Conservation (phyloP, 1,140 invertebrate genomes). For the Lamellibrachia luymesi region DNA sequence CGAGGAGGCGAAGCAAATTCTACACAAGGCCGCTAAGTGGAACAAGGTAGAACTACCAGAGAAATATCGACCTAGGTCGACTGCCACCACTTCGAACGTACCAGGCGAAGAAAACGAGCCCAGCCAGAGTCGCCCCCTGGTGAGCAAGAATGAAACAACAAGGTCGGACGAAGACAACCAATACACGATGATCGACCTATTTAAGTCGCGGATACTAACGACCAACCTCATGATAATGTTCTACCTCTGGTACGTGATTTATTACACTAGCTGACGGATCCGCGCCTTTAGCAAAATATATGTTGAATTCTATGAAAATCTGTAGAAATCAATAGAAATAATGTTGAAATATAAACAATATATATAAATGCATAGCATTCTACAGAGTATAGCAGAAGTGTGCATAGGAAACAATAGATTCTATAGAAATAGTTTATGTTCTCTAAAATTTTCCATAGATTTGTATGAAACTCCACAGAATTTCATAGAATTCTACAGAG, state of each 20-base stretch:
- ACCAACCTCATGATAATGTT: slow-evolving; percentile 46
- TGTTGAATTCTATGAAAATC: too few species aligned
- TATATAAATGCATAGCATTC: too few species aligned
- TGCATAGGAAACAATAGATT: too few species aligned
- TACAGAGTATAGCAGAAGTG: too few species aligned
- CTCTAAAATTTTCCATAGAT: too few species aligned
- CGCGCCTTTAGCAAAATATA: too few species aligned
- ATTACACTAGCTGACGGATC: too few species aligned
- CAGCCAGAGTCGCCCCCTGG: neutral
- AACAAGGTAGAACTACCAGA: slow-evolving; percentile 12
- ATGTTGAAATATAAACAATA: too few species aligned
- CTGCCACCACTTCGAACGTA: neutral
- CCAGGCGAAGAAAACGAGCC: neutral
- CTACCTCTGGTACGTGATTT: slow-evolving; percentile 44
- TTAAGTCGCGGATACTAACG: slow-evolving; percentile 34
- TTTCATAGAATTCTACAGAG: too few species aligned
- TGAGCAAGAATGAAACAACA: neutral
- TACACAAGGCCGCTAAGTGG: slow-evolving; percentile 6
- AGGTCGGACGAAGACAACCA: neutral
- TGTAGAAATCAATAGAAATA: too few species aligned
- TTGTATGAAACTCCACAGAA: too few species aligned
- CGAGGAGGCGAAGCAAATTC: slow-evolving; percentile 10
- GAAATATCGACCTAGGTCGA: neutral
- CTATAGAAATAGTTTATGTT: too few species aligned
- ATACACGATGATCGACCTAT: slow-evolving; percentile 23